phyloP scores from a whole-genome alignment of 2,888 invertebrate species.

The Acleris emargana region DNA sequence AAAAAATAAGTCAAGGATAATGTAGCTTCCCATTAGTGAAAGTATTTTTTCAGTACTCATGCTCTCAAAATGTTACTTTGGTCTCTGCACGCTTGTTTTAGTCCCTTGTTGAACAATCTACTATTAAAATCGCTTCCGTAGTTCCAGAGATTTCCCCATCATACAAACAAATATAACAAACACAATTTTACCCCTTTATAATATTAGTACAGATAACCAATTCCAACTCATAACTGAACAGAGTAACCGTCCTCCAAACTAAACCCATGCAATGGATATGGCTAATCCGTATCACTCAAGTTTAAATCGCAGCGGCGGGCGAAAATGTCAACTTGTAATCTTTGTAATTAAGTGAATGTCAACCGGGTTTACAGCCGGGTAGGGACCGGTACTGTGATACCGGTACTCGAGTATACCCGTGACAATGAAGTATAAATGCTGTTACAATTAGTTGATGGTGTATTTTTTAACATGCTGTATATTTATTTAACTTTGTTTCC shows the following conservation, averaged over 20 bases:
- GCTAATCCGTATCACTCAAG: conserved; percentile 75
- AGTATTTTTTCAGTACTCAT: too few relatives aligned
- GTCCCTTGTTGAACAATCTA: too few relatives aligned
- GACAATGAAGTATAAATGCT: background rate
- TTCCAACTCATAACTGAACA: conserved; percentile 14
- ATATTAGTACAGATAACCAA: too few relatives aligned
- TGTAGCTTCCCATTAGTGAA: too few relatives aligned
- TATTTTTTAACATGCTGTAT: background rate
- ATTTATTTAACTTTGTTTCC: background rate
- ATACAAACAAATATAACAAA: too few relatives aligned
- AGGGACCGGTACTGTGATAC: background rate
- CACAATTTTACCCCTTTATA: too few relatives aligned
- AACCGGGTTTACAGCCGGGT: conserved; percentile 55
- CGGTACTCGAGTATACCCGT: background rate
- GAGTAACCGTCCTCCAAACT: conserved; percentile 32
- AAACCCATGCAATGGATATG: conserved; percentile 49
- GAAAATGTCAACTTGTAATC: conserved; percentile 82
- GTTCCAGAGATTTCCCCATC: too few relatives aligned
- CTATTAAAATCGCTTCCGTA: too few relatives aligned
- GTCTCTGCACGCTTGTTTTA: too few relatives aligned
- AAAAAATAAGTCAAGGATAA: too few relatives aligned
- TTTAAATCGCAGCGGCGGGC: conserved; percentile 69
- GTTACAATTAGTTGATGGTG: background rate
- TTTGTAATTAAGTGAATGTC: conserved; percentile 82
- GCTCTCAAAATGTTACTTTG: too few relatives aligned